These are phyloP conservation scores for Podotricha telesiphe DNA, from an alignment of 2,888 invertebrate species.

Conservation along the genomic window DNA sequence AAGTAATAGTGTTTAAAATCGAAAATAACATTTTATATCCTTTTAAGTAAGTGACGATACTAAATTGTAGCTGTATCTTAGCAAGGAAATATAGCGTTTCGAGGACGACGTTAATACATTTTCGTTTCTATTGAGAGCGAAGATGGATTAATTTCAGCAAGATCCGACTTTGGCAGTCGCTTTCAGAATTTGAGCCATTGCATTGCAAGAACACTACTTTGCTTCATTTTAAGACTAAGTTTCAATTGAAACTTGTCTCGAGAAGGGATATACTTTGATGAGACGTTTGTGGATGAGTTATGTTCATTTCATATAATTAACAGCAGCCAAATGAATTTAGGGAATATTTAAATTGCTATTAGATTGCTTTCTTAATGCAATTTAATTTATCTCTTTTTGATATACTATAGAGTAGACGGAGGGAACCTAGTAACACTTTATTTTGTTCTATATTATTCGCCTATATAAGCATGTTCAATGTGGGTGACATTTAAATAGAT, in stretches of 20 bases:
- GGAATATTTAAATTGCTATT: slow-evolving; percentile 1
- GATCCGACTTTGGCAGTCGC: slow-evolving; percentile 68
- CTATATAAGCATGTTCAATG: no score
- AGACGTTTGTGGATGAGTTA: slow-evolving; percentile 67
- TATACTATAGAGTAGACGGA: not conserved
- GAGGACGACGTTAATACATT: slow-evolving; percentile 61
- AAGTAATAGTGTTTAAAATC: slow-evolving; percentile 2
- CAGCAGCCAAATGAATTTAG: slow-evolving; percentile 15
- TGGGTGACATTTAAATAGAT: no score
- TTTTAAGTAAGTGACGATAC: slow-evolving; percentile 29
- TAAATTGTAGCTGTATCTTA: slow-evolving; percentile 24
- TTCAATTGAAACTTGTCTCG: slow-evolving; percentile 73
- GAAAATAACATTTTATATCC: slow-evolving; percentile 19
- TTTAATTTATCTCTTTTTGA: not conserved
- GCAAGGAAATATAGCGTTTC: slow-evolving; percentile 36
- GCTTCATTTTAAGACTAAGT: slow-evolving; percentile 65
- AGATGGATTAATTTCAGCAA: slow-evolving; percentile 78
- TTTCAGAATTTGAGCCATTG: slow-evolving; percentile 65
- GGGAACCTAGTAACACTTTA: not conserved
- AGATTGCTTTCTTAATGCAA: not conserved
- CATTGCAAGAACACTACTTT: slow-evolving; percentile 72
- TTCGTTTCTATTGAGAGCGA: slow-evolving; percentile 54
- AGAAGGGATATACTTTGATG: slow-evolving; percentile 70
- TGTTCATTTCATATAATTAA: slow-evolving; percentile 57
- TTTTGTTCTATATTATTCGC: no score